Conservation (phyloP, 1,140 invertebrate species). For the Belonocnema kinseyi region DNA sequence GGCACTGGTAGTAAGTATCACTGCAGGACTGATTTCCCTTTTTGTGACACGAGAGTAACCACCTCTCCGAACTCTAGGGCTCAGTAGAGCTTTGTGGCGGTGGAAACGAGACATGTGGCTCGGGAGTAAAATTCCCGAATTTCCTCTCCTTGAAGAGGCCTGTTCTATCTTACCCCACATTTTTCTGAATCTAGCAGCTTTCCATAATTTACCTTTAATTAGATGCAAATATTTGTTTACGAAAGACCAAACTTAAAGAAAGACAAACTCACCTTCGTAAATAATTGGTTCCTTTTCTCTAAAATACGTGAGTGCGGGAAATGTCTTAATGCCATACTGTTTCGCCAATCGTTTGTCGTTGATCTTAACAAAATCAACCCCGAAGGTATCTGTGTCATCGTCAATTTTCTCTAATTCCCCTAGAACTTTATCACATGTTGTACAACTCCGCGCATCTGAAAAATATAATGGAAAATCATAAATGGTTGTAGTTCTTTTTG, state of each 20-base stretch:
- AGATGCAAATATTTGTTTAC: background rate
- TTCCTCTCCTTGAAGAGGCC: too few species aligned
- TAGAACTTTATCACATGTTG: slow-evolving; percentile 93
- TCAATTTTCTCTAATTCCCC: slow-evolving; percentile 95
- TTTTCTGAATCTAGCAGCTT: background rate
- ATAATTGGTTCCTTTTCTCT: slow-evolving; percentile 94
- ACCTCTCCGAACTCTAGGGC: too few species aligned
- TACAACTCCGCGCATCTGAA: slow-evolving; percentile 92
- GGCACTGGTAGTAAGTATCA: too few species aligned
- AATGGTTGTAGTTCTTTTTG: background rate
- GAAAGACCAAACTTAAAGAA: background rate
- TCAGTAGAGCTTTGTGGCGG: too few species aligned
- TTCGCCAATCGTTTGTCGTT: slow-evolving; percentile 96
- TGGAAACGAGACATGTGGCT: too few species aligned
- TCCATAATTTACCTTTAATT: background rate
- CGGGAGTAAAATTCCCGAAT: too few species aligned
- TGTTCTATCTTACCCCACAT: background rate
- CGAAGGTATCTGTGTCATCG: slow-evolving; percentile 95
- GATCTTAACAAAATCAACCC: slow-evolving; percentile 96
- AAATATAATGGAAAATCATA: slow-evolving; percentile 34
- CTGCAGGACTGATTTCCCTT: too few species aligned
- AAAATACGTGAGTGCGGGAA: slow-evolving; percentile 96
- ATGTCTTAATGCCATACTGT: slow-evolving; percentile 94
- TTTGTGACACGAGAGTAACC: too few species aligned
- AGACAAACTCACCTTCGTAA: slow-evolving; percentile 84